Evolutionary conservation across 2,797 vertebrate species (phyloP), one percentile per base, ranked within the genome.

Genomic region (Staurois parvus): DNA sequence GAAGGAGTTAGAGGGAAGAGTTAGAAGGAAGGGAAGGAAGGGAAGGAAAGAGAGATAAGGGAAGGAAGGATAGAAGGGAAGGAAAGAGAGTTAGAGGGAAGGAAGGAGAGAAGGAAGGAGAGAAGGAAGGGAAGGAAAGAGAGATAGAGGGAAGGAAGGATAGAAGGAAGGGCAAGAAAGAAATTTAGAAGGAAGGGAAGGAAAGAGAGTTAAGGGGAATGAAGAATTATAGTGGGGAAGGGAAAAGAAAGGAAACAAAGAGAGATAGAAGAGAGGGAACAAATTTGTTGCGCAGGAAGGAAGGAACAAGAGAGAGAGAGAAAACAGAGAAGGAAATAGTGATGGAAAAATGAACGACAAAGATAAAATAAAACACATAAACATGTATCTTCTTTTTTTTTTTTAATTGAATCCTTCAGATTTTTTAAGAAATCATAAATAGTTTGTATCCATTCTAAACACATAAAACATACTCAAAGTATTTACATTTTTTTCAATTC

Each of bases 391-490:
- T 84, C 30, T 32, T 32, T n/a, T 89, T 90, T 88, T 89, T 89
- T 90, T 62, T 84, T 77, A 19, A 81, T 85, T 64, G 62, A 81
- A 87, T 78, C 26, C 78, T 86, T 88, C 32, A 0, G 40, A 21
- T 81, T 89, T 83, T 87, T 81, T 64, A 80, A 34, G 80, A 88
- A 85, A 86, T 87, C 86, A 73, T 76, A 68, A 89, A 89, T 87
- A 88, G 84, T 67, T 87, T 87, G 74, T 19, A 66, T 80, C 21
- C 85, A 30, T 77, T 17, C 88, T 62, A 76, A 84, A 83, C 79
- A 74, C 87, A 84, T 84, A 75, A 89, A 87, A 87, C 79, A 81
- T 81, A 75, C 80, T 79, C 59, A 26, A 11, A 12, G 59, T 86
- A 86, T 86, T 72, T 78, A 86, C 85, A 86, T 21, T 42, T 59